Evolutionary conservation across 2,888 invertebrate genomes (phyloP), one percentile per base, ranked within the genome.

Genomic region (Watsonalla binaria): DNA sequence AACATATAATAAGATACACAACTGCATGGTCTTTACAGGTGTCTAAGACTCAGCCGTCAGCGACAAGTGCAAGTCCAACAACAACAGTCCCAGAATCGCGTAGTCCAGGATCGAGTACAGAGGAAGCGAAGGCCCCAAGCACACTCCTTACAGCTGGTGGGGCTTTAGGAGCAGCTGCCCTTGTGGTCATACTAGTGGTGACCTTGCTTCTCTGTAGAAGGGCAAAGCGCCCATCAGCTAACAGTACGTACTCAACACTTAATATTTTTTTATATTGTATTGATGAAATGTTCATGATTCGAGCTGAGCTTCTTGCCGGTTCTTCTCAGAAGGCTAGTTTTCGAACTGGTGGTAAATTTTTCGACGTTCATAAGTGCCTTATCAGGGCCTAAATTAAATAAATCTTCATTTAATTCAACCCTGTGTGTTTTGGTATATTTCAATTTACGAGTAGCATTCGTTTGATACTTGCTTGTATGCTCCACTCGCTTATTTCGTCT

Each of bases 121-220:
- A 42, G 11, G 42, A 42, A 42, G 11, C 42, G 8, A 42, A 42
- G 42, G 59, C 77, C 48, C 76, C 82, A 0, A 80, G 78, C 39
- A 82, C 87, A 45, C 75, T 88, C 52, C 76, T 89, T 46, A 86
- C 88, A 6, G 90, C 88, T 5, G 91, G 86, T 33, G 89, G 90
- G 5, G 86, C 86, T 45, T 71, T 84, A 24, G 91, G 86, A 0
- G 89, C 84, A 1, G 78, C 82, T 0, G 82, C 83, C 0, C 58
- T 90, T 47, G 63, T 89, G 14, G 74, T 84, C 9, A 65, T 86
- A 42, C 74, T 85, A 5, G 80, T 74, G 0, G 78, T 79, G 6
- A 81, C 84, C 5, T 61, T 90, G 58, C 72, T 89, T 51, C 74
- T 90, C 45, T 89, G 89, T 45, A 65, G 88, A 24, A 63, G 90